phyloP scores from a whole-genome alignment of 1,140 invertebrate species.

The Cotesia vestalis region DNA sequence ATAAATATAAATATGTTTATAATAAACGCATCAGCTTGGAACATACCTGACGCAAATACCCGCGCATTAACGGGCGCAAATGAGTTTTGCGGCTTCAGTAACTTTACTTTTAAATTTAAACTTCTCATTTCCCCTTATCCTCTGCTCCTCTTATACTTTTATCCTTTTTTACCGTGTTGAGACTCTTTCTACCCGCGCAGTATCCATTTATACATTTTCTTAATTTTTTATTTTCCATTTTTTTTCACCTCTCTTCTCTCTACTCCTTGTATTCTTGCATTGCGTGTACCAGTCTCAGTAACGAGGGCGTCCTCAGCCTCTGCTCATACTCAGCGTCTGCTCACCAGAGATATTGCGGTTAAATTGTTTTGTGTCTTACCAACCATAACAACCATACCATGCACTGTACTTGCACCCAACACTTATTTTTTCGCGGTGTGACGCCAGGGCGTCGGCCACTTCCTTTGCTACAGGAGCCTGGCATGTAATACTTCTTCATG shows the following conservation, averaged over 20 bases:
- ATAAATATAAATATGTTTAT: not conserved
- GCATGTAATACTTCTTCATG: conserved; percentile 6
- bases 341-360: conserved; percentile 32
- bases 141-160: conserved; percentile 6
- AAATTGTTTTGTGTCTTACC: conserved; percentile 39
- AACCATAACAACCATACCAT: conserved; percentile 27
- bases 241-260: conserved; percentile 9
- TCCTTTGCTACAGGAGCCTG: conserved; percentile 24
- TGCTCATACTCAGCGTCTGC: not conserved
- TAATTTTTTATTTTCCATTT: conserved; percentile 17
- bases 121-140: not conserved
- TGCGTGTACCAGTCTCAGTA: conserved; percentile 3
- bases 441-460: conserved; percentile 23
- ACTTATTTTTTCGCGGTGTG: conserved; percentile 27
- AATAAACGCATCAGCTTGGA: conserved; percentile 26
- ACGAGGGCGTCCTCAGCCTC: conserved; percentile 22
- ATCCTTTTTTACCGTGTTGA: not conserved
- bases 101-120: conserved; percentile 6
- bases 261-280: not conserved
- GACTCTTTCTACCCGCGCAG: too few species aligned
- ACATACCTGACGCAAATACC: conserved; percentile 31
- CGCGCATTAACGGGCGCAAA: conserved; percentile 38
- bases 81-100: conserved; percentile 39
- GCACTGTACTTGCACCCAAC: not conserved
- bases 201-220: conserved; percentile 24